These are phyloP conservation scores for Platanista minor DNA, from an alignment of 2,113 vertebrate species.

Conservation along the genomic window DNA sequence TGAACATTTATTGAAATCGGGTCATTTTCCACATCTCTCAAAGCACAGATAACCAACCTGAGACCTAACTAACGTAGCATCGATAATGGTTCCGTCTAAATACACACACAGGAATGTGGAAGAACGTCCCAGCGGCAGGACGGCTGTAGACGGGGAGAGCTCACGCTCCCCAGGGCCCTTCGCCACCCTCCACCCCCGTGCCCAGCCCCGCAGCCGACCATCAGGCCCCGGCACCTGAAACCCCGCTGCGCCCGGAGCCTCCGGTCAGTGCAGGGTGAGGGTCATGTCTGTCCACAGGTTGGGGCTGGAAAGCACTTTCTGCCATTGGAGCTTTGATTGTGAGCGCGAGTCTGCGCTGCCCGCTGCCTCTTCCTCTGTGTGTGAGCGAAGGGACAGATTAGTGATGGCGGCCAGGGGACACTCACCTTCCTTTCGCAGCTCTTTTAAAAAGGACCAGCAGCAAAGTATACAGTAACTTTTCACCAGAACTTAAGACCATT, in stretches of 20 bases:
- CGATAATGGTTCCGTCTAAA: fast-evolving
- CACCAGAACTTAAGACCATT: neutral
- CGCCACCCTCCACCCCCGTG: fast-evolving
- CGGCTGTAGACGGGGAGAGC: fast-evolving
- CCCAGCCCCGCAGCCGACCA: fast-evolving
- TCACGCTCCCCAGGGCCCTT: neutral
- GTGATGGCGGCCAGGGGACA: fast-evolving
- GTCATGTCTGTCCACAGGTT: conserved; percentile 79
- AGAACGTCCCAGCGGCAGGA: fast-evolving
- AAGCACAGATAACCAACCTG: neutral
- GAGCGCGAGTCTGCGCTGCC: neutral
- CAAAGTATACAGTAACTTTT: neutral
- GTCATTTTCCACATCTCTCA: neutral
- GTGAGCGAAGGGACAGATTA: neutral
- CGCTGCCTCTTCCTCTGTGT: neutral
- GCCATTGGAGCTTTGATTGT: conserved; percentile 67
- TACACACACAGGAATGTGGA: neutral
- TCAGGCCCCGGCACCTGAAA: fast-evolving
- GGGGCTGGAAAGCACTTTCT: conserved; percentile 72
- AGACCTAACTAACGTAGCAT: neutral
- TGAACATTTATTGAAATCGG: neutral
- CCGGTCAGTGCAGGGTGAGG: conserved; percentile 66
- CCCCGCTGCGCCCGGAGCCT: neutral
- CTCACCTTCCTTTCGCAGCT: fast-evolving
- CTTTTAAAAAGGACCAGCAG: neutral